Base-by-base conservation (phyloP, 2,797 vertebrate genomes). In the Cichlasoma orientale region DNA sequence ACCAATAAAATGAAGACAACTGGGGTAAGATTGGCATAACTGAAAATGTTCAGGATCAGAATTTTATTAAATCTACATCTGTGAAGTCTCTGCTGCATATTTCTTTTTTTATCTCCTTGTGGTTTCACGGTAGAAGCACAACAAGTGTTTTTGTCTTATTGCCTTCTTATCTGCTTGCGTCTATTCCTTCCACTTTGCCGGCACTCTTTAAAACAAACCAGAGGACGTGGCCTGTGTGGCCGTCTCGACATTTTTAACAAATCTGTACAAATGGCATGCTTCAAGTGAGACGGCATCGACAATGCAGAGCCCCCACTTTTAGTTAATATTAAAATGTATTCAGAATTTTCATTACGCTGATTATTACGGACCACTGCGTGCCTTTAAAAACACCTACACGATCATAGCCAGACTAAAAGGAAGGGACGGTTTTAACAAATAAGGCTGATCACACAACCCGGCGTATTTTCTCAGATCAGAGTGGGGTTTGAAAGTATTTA, bases 21-120 rank as follows among this genome's bases (percentile, higher is more conserved):
- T 47, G 80, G 79, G 80, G 80, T 9, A 4, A 41, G 50, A 74
- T 16, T 56, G 47, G 31, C 57, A 73, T 72, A 61, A 77, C 7
- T 53, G 33, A 47, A 59, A 27, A 25, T 57, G 79, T 77, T 82
- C 54, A 71, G 33, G 44, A 53, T 79, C 41, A 53, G 7, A 73
- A 56, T 80, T 90, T 83, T 85, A 91, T 92, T 92, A 88, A 80
- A 84, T 70, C 59, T 80, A n/a, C 33, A 68, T 84, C 73, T 54
- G 14, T 72, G 55, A 75, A 73, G 72, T 77, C 59, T 73, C 68
- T 54, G 4, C 61, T 77, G 75, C 36, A 74, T 56, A 75, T 77
- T 74, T 78, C 18, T 50, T 36, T 50, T 36, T 19, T 36, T 33
- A 7, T 53, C 13, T 56, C 38, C 54, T 41, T 68, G 56, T 69